Evolutionary conservation across 2,888 invertebrate species (phyloP).

Genomic region (Sialis lutaria): DNA sequence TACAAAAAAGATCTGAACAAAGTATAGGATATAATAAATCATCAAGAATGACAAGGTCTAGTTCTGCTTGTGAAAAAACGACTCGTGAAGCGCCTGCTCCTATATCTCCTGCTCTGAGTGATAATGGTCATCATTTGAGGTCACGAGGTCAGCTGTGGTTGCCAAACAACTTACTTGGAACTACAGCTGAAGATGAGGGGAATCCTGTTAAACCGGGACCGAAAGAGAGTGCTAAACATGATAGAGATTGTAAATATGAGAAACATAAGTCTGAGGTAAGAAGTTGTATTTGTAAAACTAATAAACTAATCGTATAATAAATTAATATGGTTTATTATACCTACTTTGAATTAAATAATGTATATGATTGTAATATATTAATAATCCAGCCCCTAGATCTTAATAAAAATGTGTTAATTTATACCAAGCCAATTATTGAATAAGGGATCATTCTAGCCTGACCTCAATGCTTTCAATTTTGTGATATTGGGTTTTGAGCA

Average conservation of each 20-base stretch:
- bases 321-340: too few species aligned
- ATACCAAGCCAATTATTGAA: too few species aligned
- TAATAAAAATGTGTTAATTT: too few species aligned
- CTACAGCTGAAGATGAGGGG: constrained; percentile 23
- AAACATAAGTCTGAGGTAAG: constrained; percentile 15
- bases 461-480: too few species aligned
- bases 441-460: too few species aligned
- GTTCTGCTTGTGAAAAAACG: constrained; percentile 8
- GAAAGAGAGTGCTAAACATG: constrained; percentile 12
- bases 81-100: constrained; percentile 6
- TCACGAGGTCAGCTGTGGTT: constrained; percentile 21
- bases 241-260: background rate
- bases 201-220: constrained; percentile 15
- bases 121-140: constrained; percentile 21
- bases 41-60: constrained; percentile 12
- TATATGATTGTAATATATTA: too few species aligned
- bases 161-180: constrained; percentile 21
- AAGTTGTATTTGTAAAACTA: too few species aligned
- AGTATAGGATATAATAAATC: background rate
- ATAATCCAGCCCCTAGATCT: too few species aligned
- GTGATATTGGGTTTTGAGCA: too few species aligned
- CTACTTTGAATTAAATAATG: too few species aligned
- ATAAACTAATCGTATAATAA: too few species aligned
- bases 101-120: constrained; percentile 18
- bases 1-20: background rate